Conservation (phyloP, 2,888 invertebrate genomes). For the Pristionchus fissidentatus region DNA sequence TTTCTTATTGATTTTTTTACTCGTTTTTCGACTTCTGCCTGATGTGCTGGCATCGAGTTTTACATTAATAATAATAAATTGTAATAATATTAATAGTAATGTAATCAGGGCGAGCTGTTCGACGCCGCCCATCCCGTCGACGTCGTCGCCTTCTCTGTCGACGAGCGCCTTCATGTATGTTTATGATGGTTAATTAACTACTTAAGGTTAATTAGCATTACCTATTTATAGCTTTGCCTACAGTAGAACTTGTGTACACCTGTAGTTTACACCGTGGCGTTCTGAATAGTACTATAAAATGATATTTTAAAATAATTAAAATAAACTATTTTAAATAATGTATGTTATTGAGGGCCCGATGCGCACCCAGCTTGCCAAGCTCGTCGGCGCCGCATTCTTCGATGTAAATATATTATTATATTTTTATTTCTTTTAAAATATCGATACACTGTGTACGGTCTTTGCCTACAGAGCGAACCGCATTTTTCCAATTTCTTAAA, state of each 20-base stretch:
- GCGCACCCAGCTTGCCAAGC: neutral
- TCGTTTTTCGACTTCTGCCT: too few species aligned
- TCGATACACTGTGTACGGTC: too few species aligned
- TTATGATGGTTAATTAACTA: neutral
- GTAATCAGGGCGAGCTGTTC: conserved; percentile 28
- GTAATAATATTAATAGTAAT: too few species aligned
- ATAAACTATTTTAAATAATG: neutral
- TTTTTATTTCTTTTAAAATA: neutral
- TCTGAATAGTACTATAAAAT: neutral
- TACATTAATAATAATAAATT: too few species aligned
- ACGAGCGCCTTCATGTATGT: neutral
- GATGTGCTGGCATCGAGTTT: too few species aligned
- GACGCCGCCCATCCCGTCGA: neutral
- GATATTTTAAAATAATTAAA: neutral
- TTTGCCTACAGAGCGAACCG: too few species aligned
- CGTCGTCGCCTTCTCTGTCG: conserved; percentile 2
- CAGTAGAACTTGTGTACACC: neutral
- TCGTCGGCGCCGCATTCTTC: neutral
- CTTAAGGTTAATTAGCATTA: neutral
- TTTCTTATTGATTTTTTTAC: too few species aligned
- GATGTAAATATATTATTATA: neutral
- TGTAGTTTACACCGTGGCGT: neutral
- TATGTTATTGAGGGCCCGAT: conserved; percentile 8
- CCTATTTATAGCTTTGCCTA: neutral
- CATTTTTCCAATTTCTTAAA: neutral